Evolutionary conservation across 2,113 vertebrate genomes (phyloP).

Genomic region (Nestor notabilis): DNA sequence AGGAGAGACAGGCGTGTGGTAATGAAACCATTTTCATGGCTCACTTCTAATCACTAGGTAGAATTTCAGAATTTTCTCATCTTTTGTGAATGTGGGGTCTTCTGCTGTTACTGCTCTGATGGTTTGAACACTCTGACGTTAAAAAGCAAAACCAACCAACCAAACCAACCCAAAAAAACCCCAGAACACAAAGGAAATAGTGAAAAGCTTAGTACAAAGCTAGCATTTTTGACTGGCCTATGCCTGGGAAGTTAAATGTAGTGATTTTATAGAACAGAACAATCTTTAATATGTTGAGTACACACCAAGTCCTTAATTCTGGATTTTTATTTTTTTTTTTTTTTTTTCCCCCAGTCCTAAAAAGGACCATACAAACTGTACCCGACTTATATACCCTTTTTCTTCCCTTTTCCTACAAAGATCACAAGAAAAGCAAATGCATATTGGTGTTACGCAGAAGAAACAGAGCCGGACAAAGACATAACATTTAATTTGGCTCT

Average conservation of each 20-base stretch:
- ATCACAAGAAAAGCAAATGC: background rate
- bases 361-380: background rate
- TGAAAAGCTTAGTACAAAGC: background rate
- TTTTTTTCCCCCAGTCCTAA: background rate
- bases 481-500: background rate
- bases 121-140: background rate
- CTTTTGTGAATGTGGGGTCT: background rate
- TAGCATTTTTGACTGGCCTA: background rate
- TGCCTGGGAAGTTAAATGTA: background rate
- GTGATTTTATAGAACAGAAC: background rate
- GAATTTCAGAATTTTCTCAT: conserved; percentile 24
- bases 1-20: conserved; percentile 4
- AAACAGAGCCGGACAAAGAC: background rate
- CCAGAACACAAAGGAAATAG: background rate
- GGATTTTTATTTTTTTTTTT: background rate
- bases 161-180: rapidly evolving
- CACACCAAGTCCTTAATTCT: background rate
- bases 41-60: background rate
- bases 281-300: background rate
- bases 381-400: background rate
- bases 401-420: background rate
- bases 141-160: background rate
- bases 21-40: background rate
- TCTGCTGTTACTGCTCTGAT: background rate
- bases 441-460: background rate